Conservation (phyloP, 2,888 invertebrate genomes). For the Orgyia antiqua region DNA sequence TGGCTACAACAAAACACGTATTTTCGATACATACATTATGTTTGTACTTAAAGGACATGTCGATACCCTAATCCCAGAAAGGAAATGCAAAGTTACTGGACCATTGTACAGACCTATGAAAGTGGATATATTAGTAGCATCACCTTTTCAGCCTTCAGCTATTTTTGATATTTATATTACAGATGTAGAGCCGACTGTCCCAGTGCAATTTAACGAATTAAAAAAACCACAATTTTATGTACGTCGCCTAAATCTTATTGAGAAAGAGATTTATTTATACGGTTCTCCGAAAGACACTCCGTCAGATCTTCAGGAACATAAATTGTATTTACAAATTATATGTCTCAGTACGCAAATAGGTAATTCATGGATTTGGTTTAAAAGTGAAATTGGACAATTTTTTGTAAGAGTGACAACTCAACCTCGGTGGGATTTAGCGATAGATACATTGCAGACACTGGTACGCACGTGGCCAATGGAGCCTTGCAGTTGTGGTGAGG, state of each 20-base stretch:
- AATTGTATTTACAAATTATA: conserved; percentile 53
- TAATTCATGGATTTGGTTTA: conserved; percentile 66
- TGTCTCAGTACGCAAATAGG: conserved; percentile 56
- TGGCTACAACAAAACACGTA: conserved; percentile 65
- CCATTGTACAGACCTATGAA: conserved; percentile 59
- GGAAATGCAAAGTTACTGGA: conserved; percentile 61
- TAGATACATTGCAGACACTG: conserved; percentile 52
- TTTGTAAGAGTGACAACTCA: conserved; percentile 58
- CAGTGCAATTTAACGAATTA: conserved; percentile 39
- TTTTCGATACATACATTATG: conserved; percentile 63
- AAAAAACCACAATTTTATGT: conserved; percentile 44
- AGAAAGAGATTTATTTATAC: conserved; percentile 46
- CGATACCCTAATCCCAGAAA: conserved; percentile 45
- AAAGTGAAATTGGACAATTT: conserved; percentile 58
- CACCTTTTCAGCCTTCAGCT: conserved; percentile 45
- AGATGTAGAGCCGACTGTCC: conserved; percentile 54
- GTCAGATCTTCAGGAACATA: conserved; percentile 47
- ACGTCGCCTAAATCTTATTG: conserved; percentile 53
- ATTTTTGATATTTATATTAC: conserved; percentile 44
- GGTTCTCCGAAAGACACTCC: conserved; percentile 47
- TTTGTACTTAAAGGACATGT: conserved; percentile 51
- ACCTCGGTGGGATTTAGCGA: conserved; percentile 58
- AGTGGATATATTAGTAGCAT: conserved; percentile 52
- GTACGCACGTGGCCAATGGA: conserved; percentile 55
- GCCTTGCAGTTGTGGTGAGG: conserved; percentile 61